phyloP scores from a whole-genome alignment of 2,888 invertebrate genomes.

The Horisme vitalbata region DNA sequence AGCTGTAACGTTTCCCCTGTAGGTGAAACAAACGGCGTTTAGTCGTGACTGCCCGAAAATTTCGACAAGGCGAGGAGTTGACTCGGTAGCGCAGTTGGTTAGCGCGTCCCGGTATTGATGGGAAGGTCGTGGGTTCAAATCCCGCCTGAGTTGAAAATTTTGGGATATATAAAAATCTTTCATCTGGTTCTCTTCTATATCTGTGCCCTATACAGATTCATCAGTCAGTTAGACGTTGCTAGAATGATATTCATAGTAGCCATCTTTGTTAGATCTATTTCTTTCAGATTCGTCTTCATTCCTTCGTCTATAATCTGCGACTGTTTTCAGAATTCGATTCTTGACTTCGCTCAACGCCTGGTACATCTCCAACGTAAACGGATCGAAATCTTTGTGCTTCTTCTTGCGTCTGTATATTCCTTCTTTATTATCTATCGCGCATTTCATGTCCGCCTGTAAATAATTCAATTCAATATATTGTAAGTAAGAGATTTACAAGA shows the following conservation, averaged over 20 bases:
- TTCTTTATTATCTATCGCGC: conserved; percentile 84
- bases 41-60: too few relatives aligned
- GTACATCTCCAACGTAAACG: conserved; percentile 86
- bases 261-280: conserved; percentile 14
- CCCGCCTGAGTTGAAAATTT: too few relatives aligned
- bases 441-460: conserved; percentile 76
- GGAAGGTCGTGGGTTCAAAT: too few relatives aligned
- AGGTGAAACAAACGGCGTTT: too few relatives aligned
- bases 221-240: too few relatives aligned
- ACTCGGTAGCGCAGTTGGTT: too few relatives aligned
- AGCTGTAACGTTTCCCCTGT: too few relatives aligned
- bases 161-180: neutral
- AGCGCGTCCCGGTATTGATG: too few relatives aligned
- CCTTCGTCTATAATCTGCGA: conserved; percentile 43
- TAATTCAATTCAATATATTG: too few relatives aligned
- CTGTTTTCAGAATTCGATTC: conserved; percentile 44
- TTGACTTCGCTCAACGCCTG: conserved; percentile 45
- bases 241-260: conserved; percentile 10
- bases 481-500: too few relatives aligned
- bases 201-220: too few relatives aligned
- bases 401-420: conserved; percentile 89
- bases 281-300: conserved; percentile 15
- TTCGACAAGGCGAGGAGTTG: too few relatives aligned
- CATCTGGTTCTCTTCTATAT: neutral
- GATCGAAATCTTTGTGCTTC: conserved; percentile 86